A percentile compares a stretch with the other conserved stretches of the same genome.
Evolutionary conservation across 2,797 vertebrate species (phyloP).

Genomic region (Cetoscarus ocellatus): DNA sequence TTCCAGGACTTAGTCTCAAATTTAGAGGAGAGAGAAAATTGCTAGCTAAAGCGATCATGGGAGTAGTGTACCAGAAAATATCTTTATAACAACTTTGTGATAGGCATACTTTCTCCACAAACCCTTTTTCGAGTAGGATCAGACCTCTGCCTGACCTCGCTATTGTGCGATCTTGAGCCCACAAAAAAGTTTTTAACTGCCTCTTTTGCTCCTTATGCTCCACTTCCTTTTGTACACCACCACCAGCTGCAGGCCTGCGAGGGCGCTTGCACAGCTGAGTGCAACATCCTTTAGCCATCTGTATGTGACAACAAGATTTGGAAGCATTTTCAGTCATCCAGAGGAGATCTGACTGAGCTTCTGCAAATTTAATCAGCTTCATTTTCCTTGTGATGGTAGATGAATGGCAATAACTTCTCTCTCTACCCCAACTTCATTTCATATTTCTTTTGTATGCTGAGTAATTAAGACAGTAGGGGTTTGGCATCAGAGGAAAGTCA

Average conservation of each 20-base stretch:
- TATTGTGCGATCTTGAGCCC: conserved; percentile 2
- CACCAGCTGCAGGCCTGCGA: conserved; percentile 44
- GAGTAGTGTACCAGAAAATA: neutral
- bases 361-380: neutral
- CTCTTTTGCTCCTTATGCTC: conserved; percentile 27
- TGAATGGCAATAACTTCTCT: neutral
- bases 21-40: neutral
- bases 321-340: conserved; percentile 16
- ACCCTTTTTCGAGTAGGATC: neutral
- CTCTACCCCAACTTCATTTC: neutral
- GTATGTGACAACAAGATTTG: conserved; percentile 22
- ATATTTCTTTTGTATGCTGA: neutral
- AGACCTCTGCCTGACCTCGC: neutral
- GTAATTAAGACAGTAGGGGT: neutral
- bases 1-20: neutral
- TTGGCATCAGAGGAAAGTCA: neutral
- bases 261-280: conserved; percentile 26
- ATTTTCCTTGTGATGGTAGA: neutral
- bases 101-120: neutral
- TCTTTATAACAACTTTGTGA: neutral
- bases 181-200: conserved; percentile 4
- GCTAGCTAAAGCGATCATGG: neutral
- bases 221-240: conserved; percentile 33
- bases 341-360: conserved; percentile 7
- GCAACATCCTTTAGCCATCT: conserved; percentile 21